These are phyloP conservation scores for Paramisgurnus dabryanus DNA, from an alignment of 2,113 vertebrate genomes.

Conservation along the genomic window DNA sequence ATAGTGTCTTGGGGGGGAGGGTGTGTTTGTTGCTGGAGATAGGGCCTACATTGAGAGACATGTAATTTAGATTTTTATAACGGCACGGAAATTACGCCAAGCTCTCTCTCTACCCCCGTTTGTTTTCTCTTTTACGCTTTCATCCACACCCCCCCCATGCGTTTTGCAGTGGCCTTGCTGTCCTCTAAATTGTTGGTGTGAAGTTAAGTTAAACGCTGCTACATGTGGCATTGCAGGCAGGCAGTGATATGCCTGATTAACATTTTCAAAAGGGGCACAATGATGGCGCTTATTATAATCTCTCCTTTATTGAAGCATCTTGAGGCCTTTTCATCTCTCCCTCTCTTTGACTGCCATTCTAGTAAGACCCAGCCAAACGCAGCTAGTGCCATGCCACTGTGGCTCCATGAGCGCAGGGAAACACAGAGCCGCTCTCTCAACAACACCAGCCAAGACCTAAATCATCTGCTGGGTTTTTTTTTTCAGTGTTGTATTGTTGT, in stretches of 20 bases:
- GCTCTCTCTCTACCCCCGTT: not conserved
- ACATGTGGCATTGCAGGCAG: slow-evolving; percentile 77
- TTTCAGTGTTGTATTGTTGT: not conserved
- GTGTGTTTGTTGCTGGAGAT: slow-evolving; percentile 34
- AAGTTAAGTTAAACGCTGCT: slow-evolving; percentile 71
- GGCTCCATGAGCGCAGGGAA: slow-evolving; percentile 44
- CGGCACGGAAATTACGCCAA: slow-evolving; percentile 25
- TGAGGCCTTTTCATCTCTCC: slow-evolving; percentile 73
- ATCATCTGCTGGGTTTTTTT: slow-evolving; percentile 34
- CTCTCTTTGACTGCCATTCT: slow-evolving; percentile 67
- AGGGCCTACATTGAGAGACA: slow-evolving; percentile 41
- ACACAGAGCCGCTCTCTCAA: slow-evolving; percentile 35
- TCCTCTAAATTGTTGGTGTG: slow-evolving; percentile 77
- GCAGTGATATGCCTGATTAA: slow-evolving; percentile 89
- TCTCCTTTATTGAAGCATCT: slow-evolving; percentile 89
- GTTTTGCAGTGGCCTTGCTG: slow-evolving; percentile 42
- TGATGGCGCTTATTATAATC: slow-evolving; percentile 87
- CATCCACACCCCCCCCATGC: not conserved
- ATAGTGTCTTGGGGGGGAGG: slow-evolving; percentile 61
- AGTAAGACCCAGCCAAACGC: slow-evolving; percentile 49
- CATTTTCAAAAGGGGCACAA: slow-evolving; percentile 83
- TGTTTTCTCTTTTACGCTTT: slow-evolving; percentile 6
- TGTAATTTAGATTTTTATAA: slow-evolving; percentile 61
- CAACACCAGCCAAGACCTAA: slow-evolving; percentile 40
- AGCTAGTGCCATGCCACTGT: slow-evolving; percentile 58